Base-by-base conservation (phyloP, 2,113 vertebrate genomes). In the Desmodus rotundus region DNA sequence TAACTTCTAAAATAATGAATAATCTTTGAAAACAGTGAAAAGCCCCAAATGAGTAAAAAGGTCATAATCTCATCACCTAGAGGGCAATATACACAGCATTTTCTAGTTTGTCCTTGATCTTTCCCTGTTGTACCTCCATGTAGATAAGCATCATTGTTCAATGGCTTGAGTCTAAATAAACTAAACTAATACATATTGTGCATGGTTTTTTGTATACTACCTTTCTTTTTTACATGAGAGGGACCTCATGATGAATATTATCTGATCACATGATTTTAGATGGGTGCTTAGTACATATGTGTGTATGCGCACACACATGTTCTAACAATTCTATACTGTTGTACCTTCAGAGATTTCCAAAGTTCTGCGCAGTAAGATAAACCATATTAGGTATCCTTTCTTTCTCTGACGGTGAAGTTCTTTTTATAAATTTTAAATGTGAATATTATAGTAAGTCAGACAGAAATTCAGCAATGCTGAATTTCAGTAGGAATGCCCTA, bases 1-100 rank as follows among this genome's bases (percentile, higher is more conserved):
- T 87, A 92, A 87, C 86, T 58, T 89, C 52, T 92, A 86, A 81
- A 87, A 73, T 88, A 77, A 78, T 43, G 77, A 72, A 54, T 81
- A 9, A 76, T 61, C 8, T 63, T 68, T 38, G 4, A 45, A 92
- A 67, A 78, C 4, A 36, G 2, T 19, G 6, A 88, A 43, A 91
- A 91, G 7, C 12, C 8, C 24, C 26, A 74, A 74, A n/a, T 45
- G 33, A 36, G 68, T 63, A 65, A 84, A 77, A 10, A 17, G 16
- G 80, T 87, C 5, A 80, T 54, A 56, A 50, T 74, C 3, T 93
- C 7, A 70, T 91, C 26, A 93, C 6, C 19, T 63, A 52, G 28
- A 95, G 24, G 50, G 2, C 92, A 86, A n/a, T 78, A 8, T 33
- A 87, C 91, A 43, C 28, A 89, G 41, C 13, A 45, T 63, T 63